phyloP scores from a whole-genome alignment of 2,113 vertebrate genomes.

The Ceyx melanurus region DNA sequence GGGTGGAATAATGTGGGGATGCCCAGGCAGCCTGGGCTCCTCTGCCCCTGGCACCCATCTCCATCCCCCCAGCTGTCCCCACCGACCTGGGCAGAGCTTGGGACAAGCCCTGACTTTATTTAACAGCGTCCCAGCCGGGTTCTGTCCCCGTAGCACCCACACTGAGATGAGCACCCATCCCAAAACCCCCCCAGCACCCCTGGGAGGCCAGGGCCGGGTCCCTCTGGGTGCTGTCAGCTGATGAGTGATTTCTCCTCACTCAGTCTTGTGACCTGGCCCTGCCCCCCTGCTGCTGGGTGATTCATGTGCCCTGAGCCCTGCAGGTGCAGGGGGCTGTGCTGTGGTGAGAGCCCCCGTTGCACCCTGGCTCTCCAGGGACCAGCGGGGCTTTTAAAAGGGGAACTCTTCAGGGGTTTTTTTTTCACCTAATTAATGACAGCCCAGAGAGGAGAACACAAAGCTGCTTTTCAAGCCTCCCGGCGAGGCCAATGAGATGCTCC shows the following conservation, averaged over 20 bases:
- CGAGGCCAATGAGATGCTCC: rapidly evolving
- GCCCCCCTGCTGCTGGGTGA: not conserved
- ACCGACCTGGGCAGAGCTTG: not conserved
- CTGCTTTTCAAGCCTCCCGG: not conserved
- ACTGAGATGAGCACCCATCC: not conserved
- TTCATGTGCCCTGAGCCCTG: not conserved
- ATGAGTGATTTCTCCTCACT: not conserved
- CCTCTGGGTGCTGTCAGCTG: not conserved
- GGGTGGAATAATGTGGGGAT: not conserved
- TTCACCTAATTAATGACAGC: not conserved
- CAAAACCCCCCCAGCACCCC: not conserved
- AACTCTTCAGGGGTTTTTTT: not conserved
- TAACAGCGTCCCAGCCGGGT: rapidly evolving
- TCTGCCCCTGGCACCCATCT: not conserved
- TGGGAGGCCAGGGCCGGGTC: rapidly evolving
- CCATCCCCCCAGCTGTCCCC: not conserved
- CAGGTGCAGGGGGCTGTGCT: not conserved
- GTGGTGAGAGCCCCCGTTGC: rapidly evolving
- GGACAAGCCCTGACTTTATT: not conserved
- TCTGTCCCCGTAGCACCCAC: rapidly evolving
- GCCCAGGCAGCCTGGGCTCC: not conserved
- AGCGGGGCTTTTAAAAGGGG: not conserved
- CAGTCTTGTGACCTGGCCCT: not conserved
- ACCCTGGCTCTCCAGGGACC: not conserved
- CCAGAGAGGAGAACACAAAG: rapidly evolving